A percentile compares a stretch with the other conserved stretches of the same genome.
Evolutionary conservation across 2,888 invertebrate species (phyloP).

Genomic region (Philopedon plagiatum): DNA sequence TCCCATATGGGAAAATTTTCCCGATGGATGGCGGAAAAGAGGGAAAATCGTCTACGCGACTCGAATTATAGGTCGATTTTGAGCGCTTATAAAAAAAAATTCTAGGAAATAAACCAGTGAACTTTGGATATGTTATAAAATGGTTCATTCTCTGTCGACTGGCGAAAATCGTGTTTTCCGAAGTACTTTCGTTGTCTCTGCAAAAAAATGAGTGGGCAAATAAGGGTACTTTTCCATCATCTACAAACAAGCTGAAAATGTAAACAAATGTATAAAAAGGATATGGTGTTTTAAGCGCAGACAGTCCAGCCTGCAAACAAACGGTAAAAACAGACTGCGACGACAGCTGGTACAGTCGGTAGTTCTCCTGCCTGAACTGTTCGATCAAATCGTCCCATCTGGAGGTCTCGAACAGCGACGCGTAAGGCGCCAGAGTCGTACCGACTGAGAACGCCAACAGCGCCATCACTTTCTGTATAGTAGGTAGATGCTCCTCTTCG

Average conservation of each 20-base stretch:
- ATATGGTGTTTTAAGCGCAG: slow-evolving; percentile 95
- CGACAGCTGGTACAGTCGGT: slow-evolving; percentile 93
- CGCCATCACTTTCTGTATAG: slow-evolving; percentile 92
- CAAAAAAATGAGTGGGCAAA: too few relatives aligned
- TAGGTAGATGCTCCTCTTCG: slow-evolving; percentile 88
- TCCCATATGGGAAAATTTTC: too few relatives aligned
- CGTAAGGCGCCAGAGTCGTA: slow-evolving; percentile 76
- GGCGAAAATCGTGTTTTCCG: too few relatives aligned
- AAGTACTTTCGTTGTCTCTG: too few relatives aligned
- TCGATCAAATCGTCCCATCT: slow-evolving; percentile 89
- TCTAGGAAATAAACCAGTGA: too few relatives aligned
- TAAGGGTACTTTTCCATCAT: too few relatives aligned
- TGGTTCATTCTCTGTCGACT: neutral
- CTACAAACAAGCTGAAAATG: neutral
- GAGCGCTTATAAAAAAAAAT: too few relatives aligned
- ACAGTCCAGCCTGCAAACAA: slow-evolving; percentile 92
- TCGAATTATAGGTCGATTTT: too few relatives aligned
- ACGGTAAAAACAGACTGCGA: slow-evolving; percentile 93
- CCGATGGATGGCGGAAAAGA: too few relatives aligned
- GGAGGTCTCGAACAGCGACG: slow-evolving; percentile 75
- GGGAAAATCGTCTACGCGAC: too few relatives aligned
- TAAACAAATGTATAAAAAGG: slow-evolving; percentile 67
- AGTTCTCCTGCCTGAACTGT: slow-evolving; percentile 95
- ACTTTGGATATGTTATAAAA: too few relatives aligned
- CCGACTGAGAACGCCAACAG: slow-evolving; percentile 92